A percentile compares a stretch with the other conserved stretches of the same genome.
phyloP scores from a whole-genome alignment of 1,140 invertebrate species.

The Drosophila triauraria region DNA sequence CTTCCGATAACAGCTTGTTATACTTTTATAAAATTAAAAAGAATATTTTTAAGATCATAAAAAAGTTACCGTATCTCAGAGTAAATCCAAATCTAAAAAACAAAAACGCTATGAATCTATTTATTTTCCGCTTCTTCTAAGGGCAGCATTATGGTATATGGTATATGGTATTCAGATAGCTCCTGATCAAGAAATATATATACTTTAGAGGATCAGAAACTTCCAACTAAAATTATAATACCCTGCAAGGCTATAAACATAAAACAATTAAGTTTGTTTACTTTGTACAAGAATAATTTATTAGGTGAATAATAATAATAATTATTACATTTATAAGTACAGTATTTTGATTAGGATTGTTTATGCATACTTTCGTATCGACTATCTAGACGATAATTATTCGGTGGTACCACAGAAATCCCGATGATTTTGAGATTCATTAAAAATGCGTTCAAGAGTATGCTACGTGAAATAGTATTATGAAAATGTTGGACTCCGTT shows the following conservation, averaged over 20 bases:
- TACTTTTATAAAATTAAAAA: too few species aligned
- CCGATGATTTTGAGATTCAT: background rate
- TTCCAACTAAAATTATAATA: too few species aligned
- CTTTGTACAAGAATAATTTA: conserved; percentile 49
- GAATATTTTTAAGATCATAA: too few species aligned
- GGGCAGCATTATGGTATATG: too few species aligned
- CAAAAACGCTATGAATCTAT: too few species aligned
- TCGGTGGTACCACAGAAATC: background rate
- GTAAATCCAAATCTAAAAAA: too few species aligned
- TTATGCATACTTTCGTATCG: conserved; percentile 6
- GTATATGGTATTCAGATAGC: too few species aligned
- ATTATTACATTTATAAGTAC: conserved; percentile 10
- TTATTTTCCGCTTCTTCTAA: too few species aligned
- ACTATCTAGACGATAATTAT: background rate
- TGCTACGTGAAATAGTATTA: background rate
- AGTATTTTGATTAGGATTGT: conserved; percentile 25
- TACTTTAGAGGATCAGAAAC: too few species aligned
- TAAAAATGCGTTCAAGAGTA: background rate
- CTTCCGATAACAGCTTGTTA: too few species aligned
- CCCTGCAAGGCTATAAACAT: background rate
- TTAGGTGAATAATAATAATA: conserved; percentile 29
- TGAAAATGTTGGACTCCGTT: background rate
- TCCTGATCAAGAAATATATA: too few species aligned
- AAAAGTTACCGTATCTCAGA: too few species aligned
- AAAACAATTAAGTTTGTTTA: background rate